Base-by-base conservation (phyloP, 1,140 invertebrate species). In the Lithobius niger region DNA sequence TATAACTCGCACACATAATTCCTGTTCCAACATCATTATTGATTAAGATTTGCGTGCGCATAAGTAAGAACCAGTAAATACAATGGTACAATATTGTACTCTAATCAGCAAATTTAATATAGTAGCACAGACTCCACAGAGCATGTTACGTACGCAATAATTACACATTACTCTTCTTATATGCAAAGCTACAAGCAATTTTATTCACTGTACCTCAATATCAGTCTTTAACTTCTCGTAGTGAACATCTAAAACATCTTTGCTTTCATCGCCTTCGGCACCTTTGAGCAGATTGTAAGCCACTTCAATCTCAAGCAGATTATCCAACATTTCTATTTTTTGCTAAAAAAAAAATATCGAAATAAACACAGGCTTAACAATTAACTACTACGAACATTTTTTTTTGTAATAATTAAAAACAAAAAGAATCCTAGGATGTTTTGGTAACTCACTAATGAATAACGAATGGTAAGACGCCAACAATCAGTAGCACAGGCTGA, bases 251-350 rank as follows among this genome's bases (percentile, higher is more conserved):
- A 99, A 69, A 0, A 82, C 82, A 74, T 88, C 81, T 54, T 73
- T 61, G 25, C 60, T 63, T 10, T 57, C 60, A 13, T 44, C 65
- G 0, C 65, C 64, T 27, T 71, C 69, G 28, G 67, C 69, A 21
- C 59, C 60, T 62, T 86, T 82, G 47, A 97, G 71, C 53, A 98
- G 67, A 62, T 76, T 91, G 71, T 94, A 98, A 0, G 94, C 94
- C 40, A 95, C 80, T 71, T 98, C 93, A 61, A 99, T 89, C 66
- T 98, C 94, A 55, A 92, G 70, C 24, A 99, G 68, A 57, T 83
- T 88, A 60, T 95, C 88, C 42, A 98, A 67, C 90, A 98, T 94
- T 60, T 88, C 83, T 15, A 83, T 78, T 73, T 97, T 95, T n/a
- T 68, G 57, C 75, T 85, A 59, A 61, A 60, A 64, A 58, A 53